A percentile compares a stretch with the other conserved stretches of the same genome.
Evolutionary conservation across 2,888 invertebrate species (phyloP).

Genomic region (Uloborus plumipes): DNA sequence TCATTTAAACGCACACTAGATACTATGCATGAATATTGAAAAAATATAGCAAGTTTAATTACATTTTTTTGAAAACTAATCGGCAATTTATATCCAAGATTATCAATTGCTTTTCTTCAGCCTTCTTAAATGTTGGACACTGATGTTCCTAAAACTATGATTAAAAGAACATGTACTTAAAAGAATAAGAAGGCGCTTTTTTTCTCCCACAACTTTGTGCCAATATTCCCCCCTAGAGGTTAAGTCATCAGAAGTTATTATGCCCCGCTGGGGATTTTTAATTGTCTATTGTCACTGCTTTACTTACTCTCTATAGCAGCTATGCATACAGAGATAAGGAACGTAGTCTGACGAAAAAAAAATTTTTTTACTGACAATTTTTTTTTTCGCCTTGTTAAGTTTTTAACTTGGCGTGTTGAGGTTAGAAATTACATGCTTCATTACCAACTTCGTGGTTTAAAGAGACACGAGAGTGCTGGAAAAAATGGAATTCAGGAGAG

Average conservation of each 20-base stretch:
- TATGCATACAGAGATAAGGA: constrained; percentile 56
- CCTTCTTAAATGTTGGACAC: background rate
- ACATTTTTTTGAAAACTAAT: constrained; percentile 12
- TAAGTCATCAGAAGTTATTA: constrained; percentile 62
- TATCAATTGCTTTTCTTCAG: constrained; percentile 19
- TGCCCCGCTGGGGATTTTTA: constrained; percentile 51
- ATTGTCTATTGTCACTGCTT: constrained; percentile 56
- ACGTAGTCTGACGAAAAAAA: constrained; percentile 13
- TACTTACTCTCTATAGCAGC: constrained; percentile 29
- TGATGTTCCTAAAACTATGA: constrained; percentile 37
- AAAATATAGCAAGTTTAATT: background rate
- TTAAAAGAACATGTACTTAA: constrained; percentile 52
- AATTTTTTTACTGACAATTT: constrained; percentile 46
- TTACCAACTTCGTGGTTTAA: constrained; percentile 59
- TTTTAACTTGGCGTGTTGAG: constrained; percentile 48
- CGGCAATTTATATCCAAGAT: background rate
- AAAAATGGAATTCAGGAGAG: constrained; percentile 19
- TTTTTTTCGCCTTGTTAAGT: constrained; percentile 48
- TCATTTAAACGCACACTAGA: no score
- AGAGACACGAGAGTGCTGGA: constrained; percentile 6
- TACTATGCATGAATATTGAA: no score
- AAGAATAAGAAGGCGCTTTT: constrained; percentile 6
- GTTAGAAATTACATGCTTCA: constrained; percentile 62
- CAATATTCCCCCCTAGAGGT: constrained; percentile 55
- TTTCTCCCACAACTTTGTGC: constrained; percentile 5